These are phyloP conservation scores for Dysdera silvatica DNA, from an alignment of 1,140 invertebrate genomes.

Conservation along the genomic window DNA sequence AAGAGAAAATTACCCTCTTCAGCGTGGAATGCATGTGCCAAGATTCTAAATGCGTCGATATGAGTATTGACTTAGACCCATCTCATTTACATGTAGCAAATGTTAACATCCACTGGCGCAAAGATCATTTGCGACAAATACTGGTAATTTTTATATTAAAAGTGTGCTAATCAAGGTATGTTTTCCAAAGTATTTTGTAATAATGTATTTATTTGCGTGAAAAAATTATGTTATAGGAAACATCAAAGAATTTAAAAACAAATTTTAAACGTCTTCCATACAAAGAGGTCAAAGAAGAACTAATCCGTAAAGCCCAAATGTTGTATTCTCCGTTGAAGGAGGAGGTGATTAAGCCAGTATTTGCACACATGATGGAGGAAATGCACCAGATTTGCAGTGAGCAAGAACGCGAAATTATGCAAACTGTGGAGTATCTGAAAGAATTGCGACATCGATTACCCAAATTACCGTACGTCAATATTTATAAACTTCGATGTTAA, in stretches of 20 bases:
- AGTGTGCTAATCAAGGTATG: too few species aligned
- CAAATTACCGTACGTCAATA: too few species aligned
- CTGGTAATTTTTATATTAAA: too few species aligned
- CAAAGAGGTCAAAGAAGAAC: background rate
- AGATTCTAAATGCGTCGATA: background rate
- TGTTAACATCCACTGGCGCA: constrained; percentile 4
- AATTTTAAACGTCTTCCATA: background rate
- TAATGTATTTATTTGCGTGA: background rate
- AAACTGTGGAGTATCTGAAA: too few species aligned
- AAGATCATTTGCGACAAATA: background rate
- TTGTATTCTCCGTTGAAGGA: too few species aligned
- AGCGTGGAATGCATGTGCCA: background rate
- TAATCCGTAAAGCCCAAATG: too few species aligned
- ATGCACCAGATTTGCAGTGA: too few species aligned
- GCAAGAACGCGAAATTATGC: too few species aligned
- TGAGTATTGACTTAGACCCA: background rate
- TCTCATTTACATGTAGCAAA: background rate
- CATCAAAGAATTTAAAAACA: background rate
- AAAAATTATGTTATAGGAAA: background rate
- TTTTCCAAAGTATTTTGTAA: background rate
- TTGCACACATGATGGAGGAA: too few species aligned
- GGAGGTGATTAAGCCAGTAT: too few species aligned
- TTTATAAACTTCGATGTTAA: too few species aligned
- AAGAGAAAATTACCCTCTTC: background rate
- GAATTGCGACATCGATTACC: too few species aligned